Percentiles rank a stretch among this genome's conserved stretches.
Evolutionary conservation across 2,888 invertebrate species (phyloP).

Genomic region (Cheilosia urbana): DNA sequence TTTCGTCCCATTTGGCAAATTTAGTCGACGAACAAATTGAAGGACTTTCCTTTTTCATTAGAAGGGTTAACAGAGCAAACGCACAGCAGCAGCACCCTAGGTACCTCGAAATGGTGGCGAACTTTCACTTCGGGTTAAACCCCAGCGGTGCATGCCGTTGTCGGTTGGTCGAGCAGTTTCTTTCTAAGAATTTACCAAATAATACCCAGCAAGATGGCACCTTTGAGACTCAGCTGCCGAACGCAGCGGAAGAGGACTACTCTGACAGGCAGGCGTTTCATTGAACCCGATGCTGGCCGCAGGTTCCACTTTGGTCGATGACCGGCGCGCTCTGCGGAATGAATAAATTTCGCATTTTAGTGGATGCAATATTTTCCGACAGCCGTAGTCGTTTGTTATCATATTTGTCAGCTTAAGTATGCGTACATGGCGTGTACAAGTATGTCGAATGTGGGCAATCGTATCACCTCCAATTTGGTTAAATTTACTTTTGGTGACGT

Average conservation of each 20-base stretch:
- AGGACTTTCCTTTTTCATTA: slow-evolving; percentile 71
- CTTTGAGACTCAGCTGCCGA: slow-evolving; percentile 27
- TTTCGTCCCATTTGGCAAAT: slow-evolving; percentile 62
- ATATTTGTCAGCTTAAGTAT: no score
- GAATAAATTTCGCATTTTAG: no score
- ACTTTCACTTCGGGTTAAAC: slow-evolving; percentile 74
- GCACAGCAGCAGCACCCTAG: slow-evolving; percentile 45
- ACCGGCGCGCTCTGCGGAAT: no score
- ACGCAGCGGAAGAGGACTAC: not conserved
- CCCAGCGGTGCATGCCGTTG: slow-evolving; percentile 62
- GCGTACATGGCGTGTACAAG: no score
- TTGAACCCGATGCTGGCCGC: slow-evolving; percentile 21
- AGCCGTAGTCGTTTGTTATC: no score
- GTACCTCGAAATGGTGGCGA: slow-evolving; percentile 42
- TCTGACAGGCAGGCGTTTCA: slow-evolving; percentile 32
- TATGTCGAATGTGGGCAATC: no score
- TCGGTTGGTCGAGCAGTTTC: not conserved
- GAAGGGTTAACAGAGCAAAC: slow-evolving; percentile 66
- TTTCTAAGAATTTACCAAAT: slow-evolving; percentile 35
- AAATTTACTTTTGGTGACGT: no score
- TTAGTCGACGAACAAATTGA: slow-evolving; percentile 23
- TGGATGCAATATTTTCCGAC: no score
- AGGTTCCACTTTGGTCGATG: no score
- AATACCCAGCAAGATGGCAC: slow-evolving; percentile 7
- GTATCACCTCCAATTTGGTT: no score